Percentiles rank a stretch among this genome's conserved stretches.
These are phyloP conservation scores for Empidonax traillii DNA, from an alignment of 2,113 vertebrate species.

Conservation along the genomic window DNA sequence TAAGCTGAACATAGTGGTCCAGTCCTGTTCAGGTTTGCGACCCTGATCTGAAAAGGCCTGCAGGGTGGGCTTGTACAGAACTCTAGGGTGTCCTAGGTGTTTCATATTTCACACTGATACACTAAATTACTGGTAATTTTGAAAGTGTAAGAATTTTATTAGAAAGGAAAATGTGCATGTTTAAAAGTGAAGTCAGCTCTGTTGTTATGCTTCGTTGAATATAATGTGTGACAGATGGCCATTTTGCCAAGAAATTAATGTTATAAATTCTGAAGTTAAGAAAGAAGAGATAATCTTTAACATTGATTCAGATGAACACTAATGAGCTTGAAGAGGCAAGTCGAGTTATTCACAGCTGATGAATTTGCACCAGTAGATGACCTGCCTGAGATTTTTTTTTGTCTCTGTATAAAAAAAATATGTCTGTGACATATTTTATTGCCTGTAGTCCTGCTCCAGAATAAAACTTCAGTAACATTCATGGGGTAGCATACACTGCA, in stretches of 20 bases:
- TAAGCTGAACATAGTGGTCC: not conserved
- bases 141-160: not conserved
- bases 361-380: not conserved
- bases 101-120: not conserved
- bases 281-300: not conserved
- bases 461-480: not conserved
- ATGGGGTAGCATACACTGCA: not conserved
- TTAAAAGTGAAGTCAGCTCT: not conserved
- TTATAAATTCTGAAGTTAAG: not conserved
- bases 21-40: not conserved
- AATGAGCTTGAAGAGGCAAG: not conserved
- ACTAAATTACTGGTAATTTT: not conserved
- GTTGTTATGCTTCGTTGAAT: not conserved
- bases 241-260: not conserved
- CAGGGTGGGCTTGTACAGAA: not conserved
- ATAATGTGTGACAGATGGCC: not conserved
- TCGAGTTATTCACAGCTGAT: not conserved
- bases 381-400: not conserved
- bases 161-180: not conserved
- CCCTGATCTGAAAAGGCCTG: not conserved
- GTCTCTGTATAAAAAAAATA: not conserved
- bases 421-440: not conserved
- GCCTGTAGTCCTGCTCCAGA: not conserved
- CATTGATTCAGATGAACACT: not conserved
- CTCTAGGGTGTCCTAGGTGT: not conserved